phyloP scores from a whole-genome alignment of 2,888 invertebrate species.

The Andrena chrysosceles region DNA sequence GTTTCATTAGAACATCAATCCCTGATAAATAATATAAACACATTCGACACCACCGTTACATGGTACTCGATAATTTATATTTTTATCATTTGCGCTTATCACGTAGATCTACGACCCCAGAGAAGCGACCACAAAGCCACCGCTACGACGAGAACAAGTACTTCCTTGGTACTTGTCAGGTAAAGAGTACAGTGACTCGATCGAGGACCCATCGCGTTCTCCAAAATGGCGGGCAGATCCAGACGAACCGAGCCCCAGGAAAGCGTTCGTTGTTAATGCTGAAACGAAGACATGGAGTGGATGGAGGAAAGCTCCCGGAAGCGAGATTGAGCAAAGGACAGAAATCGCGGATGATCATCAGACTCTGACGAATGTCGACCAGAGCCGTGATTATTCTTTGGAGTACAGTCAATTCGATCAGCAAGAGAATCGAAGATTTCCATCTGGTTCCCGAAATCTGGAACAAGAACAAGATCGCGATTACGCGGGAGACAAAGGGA shows the following conservation, averaged over 20 bases:
- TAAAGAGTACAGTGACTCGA: constrained; percentile 33
- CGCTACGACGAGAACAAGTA: constrained; percentile 68
- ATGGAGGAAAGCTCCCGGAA: constrained; percentile 61
- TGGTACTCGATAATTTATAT: background rate
- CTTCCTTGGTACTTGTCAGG: constrained; percentile 69
- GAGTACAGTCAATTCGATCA: constrained; percentile 40
- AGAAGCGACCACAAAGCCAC: constrained; percentile 72
- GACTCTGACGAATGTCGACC: background rate
- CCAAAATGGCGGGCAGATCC: constrained; percentile 50
- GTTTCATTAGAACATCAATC: no score
- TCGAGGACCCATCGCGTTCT: constrained; percentile 46
- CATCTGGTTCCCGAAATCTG: background rate
- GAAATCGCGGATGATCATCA: constrained; percentile 38
- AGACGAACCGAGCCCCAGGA: constrained; percentile 17
- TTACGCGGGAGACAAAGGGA: background rate
- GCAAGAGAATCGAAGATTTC: constrained; percentile 21
- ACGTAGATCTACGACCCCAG: constrained; percentile 64
- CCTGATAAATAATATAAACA: no score
- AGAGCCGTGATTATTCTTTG: constrained; percentile 12
- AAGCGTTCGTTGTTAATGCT: constrained; percentile 36
- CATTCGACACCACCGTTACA: no score
- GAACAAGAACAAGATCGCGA: background rate
- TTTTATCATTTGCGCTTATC: background rate
- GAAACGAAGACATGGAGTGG: constrained; percentile 52
- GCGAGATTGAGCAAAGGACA: constrained; percentile 68